These are phyloP conservation scores for Serilophus lunatus DNA, from an alignment of 2,113 vertebrate genomes.

Conservation along the genomic window DNA sequence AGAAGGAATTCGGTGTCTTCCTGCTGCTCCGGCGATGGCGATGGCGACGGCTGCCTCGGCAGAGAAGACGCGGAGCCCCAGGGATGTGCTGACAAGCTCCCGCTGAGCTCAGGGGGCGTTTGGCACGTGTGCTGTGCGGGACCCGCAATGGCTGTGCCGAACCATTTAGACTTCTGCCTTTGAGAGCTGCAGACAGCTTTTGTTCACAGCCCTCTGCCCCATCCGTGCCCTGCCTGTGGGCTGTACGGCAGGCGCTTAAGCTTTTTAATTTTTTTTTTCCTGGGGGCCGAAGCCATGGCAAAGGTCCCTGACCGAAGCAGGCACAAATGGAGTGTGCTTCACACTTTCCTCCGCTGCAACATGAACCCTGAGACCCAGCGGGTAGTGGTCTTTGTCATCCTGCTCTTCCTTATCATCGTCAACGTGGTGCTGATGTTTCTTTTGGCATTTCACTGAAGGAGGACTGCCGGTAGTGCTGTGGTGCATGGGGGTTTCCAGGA, in stretches of 20 bases:
- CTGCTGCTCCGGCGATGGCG: background rate
- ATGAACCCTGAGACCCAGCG: slow-evolving; percentile 92
- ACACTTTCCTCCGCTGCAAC: slow-evolving; percentile 90
- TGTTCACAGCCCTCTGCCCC: background rate
- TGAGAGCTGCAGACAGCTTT: slow-evolving; percentile 1
- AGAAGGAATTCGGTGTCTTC: background rate
- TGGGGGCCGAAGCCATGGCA: slow-evolving; percentile 69
- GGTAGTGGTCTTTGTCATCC: slow-evolving; percentile 92
- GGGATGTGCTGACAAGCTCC: background rate
- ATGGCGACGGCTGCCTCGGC: background rate
- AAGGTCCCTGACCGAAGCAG: slow-evolving; percentile 75
- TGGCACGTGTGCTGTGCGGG: slow-evolving; percentile 13
- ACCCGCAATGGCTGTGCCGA: background rate
- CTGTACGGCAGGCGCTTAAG: background rate
- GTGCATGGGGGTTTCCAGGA: slow-evolving; percentile 49
- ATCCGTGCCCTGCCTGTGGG: background rate
- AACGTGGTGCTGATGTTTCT: slow-evolving; percentile 97
- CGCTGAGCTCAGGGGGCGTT: slow-evolving; percentile 10
- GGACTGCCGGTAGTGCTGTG: slow-evolving; percentile 20
- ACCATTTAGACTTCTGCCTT: background rate
- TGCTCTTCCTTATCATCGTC: slow-evolving; percentile 95
- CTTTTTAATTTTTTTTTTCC: background rate
- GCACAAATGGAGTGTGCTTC: slow-evolving; percentile 78
- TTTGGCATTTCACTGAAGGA: slow-evolving; percentile 89
- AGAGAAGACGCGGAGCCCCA: background rate